Percentiles rank a stretch among this genome's conserved stretches.
Evolutionary conservation across 2,888 invertebrate species (phyloP).

Genomic region (Brenthis daphne): DNA sequence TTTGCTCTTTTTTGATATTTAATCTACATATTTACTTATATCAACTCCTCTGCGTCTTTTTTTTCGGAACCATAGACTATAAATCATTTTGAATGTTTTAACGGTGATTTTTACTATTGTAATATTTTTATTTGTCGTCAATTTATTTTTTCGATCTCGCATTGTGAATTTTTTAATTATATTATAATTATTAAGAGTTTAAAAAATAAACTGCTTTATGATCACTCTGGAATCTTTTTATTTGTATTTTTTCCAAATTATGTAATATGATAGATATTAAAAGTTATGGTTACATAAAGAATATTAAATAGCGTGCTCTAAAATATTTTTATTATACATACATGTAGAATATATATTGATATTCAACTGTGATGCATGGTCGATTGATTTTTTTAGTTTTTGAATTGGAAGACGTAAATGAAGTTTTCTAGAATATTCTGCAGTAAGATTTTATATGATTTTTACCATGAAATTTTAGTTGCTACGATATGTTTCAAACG

Average conservation of each 20-base stretch:
- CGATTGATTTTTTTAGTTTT: constrained; percentile 1
- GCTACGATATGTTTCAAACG: constrained; percentile 32
- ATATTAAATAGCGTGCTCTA: not conserved
- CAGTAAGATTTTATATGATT: constrained; percentile 12
- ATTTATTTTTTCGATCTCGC: constrained; percentile 20
- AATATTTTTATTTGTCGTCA: not conserved
- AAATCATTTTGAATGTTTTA: not conserved
- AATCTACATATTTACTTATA: no score
- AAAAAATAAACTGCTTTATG: constrained; percentile 24
- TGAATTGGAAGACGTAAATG: not conserved
- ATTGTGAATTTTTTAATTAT: constrained; percentile 15
- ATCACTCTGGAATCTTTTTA: not conserved
- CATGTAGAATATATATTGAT: not conserved
- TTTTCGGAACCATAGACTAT: constrained; percentile 7
- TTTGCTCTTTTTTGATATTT: no score
- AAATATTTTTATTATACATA: not conserved
- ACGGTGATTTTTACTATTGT: not conserved
- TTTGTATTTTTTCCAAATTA: not conserved
- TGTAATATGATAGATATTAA: not conserved
- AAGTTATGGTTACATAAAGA: no score
- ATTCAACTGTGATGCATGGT: constrained; percentile 17
- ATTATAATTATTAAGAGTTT: constrained; percentile 21
- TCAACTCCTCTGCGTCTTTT: not conserved
- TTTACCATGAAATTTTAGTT: constrained; percentile 17
- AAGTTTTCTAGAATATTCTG: constrained; percentile 13